Evolutionary conservation across 2,888 invertebrate species (phyloP).

Genomic region (Andrena dorsata): DNA sequence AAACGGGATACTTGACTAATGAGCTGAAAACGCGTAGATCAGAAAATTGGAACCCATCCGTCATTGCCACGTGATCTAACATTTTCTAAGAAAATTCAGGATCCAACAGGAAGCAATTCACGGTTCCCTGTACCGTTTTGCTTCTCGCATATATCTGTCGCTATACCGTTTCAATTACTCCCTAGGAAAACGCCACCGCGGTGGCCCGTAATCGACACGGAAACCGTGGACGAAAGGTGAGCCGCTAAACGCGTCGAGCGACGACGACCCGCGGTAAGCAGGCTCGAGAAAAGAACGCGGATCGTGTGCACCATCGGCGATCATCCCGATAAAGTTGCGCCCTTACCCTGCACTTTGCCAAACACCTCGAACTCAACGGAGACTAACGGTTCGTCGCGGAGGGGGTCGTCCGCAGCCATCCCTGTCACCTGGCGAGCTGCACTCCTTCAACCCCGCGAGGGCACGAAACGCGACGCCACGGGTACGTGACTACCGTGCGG

Average conservation of each 20-base stretch:
- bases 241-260: too few species aligned
- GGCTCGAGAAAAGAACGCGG: too few species aligned
- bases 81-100: background rate
- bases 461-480: background rate
- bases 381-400: conserved; percentile 87
- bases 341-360: conserved; percentile 95
- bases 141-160: too few species aligned
- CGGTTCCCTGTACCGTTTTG: too few species aligned
- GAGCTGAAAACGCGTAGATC: background rate
- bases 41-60: background rate
- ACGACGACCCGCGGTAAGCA: too few species aligned
- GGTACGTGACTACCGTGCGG: conserved; percentile 26
- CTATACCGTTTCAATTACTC: too few species aligned
- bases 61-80: background rate
- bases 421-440: conserved; percentile 38
- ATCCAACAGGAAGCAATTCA: background rate
- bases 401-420: conserved; percentile 78
- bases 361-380: conserved; percentile 96
- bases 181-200: too few species aligned
- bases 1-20: background rate
- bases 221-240: too few species aligned
- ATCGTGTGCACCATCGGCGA: conserved; percentile 9
- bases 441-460: conserved; percentile 19
- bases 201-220: too few species aligned
- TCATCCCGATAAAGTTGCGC: conserved; percentile 24